phyloP scores from a whole-genome alignment of 2,797 vertebrate species.

The Harpagifer antarcticus region DNA sequence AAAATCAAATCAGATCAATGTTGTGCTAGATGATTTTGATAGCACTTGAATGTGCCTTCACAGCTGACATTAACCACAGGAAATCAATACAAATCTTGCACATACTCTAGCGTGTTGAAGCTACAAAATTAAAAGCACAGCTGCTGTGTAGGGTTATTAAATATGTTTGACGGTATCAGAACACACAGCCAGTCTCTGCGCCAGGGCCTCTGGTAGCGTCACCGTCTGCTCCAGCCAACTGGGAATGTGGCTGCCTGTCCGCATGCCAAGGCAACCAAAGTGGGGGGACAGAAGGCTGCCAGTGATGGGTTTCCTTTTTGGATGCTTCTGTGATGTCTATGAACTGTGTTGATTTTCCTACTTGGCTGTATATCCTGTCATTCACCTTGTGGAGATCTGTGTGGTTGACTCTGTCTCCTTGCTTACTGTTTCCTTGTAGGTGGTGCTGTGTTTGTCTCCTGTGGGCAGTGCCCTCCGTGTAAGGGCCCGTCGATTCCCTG shows the following conservation, averaged over 20 bases:
- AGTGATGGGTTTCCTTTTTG: constrained; percentile 52
- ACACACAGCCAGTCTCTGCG: constrained; percentile 59
- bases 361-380: constrained; percentile 17
- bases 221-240: constrained; percentile 73
- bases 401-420: constrained; percentile 25
- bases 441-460: constrained; percentile 88
- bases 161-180: constrained; percentile 61
- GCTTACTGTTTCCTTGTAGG: constrained; percentile 69
- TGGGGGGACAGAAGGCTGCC: constrained; percentile 46
- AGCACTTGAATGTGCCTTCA: constrained; percentile 11
- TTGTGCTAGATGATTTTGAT: constrained; percentile 1
- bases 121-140: constrained; percentile 41
- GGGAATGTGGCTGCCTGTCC: constrained; percentile 60
- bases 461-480: constrained; percentile 78
- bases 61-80: constrained; percentile 8
- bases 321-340: constrained; percentile 40
- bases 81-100: constrained; percentile 11
- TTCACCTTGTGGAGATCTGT: constrained; percentile 5
- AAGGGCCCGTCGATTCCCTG: constrained; percentile 86
- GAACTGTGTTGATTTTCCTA: constrained; percentile 36
- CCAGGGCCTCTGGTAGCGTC: constrained; percentile 67
- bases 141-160: constrained; percentile 50
- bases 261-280: constrained; percentile 54
- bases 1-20: background rate
- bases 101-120: constrained; percentile 11